These are phyloP conservation scores for Clangula hyemalis DNA, from an alignment of 2,797 vertebrate species.

Conservation along the genomic window DNA sequence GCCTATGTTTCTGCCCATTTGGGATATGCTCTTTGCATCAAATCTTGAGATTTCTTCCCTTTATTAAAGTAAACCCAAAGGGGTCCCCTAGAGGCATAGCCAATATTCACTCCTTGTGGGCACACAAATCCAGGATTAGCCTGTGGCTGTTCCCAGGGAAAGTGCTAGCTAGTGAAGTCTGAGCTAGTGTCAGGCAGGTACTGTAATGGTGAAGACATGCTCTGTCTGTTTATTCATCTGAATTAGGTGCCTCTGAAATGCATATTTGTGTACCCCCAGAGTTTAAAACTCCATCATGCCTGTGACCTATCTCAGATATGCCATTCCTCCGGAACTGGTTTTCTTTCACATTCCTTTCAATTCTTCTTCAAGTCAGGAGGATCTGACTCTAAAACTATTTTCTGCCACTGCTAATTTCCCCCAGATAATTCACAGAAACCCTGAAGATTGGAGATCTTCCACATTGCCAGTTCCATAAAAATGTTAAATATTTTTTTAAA, in stretches of 20 bases:
- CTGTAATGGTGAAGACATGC: not conserved
- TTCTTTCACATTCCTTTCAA: not conserved
- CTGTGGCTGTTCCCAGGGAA: conserved; percentile 42
- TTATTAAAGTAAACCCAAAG: conserved; percentile 62
- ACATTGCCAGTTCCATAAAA: not conserved
- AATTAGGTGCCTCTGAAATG: not conserved
- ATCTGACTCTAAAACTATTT: not conserved
- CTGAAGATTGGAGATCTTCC: not conserved
- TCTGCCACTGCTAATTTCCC: not conserved
- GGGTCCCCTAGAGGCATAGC: conserved; percentile 53
- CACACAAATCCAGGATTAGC: conserved; percentile 39
- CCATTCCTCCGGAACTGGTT: not conserved
- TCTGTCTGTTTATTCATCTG: not conserved
- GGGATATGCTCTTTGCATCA: conserved; percentile 53
- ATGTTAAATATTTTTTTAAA: not conserved
- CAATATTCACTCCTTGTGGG: conserved; percentile 56
- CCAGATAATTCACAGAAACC: not conserved
- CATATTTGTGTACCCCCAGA: not conserved
- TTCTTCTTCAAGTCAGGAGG: not conserved
- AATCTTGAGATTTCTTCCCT: conserved; percentile 55
- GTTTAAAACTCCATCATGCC: not conserved
- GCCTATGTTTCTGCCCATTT: conserved; percentile 8
- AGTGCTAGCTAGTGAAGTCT: not conserved
- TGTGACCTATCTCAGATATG: not conserved
- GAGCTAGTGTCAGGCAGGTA: not conserved